Evolutionary conservation across 2,797 vertebrate genomes (phyloP), one percentile per base, ranked within the genome.

Genomic region (Lophura swinhoii): DNA sequence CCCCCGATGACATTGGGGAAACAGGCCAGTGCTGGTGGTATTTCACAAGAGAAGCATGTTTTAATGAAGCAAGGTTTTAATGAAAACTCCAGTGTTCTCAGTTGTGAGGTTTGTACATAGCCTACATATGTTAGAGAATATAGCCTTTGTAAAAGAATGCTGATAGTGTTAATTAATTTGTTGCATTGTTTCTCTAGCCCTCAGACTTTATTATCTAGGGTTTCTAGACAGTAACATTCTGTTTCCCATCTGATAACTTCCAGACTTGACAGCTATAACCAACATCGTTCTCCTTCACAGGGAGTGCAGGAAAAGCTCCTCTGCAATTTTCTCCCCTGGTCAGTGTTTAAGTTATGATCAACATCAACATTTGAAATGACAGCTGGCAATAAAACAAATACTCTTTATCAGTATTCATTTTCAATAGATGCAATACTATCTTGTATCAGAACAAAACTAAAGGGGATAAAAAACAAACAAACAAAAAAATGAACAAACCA

Each of bases 31-130:
- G 13, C 11, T 73, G 29, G 14, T 43, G 3, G 24, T 60, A 12
- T 62, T 64, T 75, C 28, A 26, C 11, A 5, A 53, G 6, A 33
- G 14, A 12, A 24, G 3, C 3, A 1, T 3, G 1, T 12, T 39
- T 39, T 39, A 39, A 39, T 39, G 39, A 39, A 81, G 22, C 7
- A 87, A 62, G 29, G 33, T 53, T 44, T 69, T 66, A 59, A 76
- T 3, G 31, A 22, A 75, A 69, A 53, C 1, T 20, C 33, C 63
- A 46, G 2, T 24, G 21, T 44, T 24, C 7, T 77, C 8, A 13
- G 29, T 13, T 41, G 4, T 31, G 16, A 58, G 10, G 17, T 66
- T 69, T 72, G 11, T 24, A 37, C 2, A 51, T 81, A 64, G 84
- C 35, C n/a, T 44, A 7, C 0, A 74, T 12, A 35, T 46, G 29